Evolutionary conservation across 2,797 vertebrate genomes (phyloP).

Genomic region (Pygocentrus nattereri): DNA sequence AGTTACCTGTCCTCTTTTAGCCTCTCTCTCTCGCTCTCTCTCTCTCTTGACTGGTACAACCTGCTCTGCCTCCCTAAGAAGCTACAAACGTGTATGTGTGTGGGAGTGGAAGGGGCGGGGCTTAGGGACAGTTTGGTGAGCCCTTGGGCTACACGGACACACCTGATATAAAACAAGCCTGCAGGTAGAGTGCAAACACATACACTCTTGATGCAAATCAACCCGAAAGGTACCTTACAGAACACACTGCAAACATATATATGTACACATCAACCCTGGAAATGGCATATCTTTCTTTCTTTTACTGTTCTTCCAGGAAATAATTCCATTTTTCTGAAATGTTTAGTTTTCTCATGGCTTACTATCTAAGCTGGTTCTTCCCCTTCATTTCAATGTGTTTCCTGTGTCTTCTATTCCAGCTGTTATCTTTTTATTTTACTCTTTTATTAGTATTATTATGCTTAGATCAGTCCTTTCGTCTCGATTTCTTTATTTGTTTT

Average conservation of each 20-base stretch:
- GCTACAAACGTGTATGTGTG: constrained; percentile 2
- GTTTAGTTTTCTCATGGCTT: background rate
- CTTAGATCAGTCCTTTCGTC: no score
- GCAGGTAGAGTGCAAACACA: constrained; percentile 23
- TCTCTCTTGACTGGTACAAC: constrained; percentile 14
- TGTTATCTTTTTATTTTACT: no score
- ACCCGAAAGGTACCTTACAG: background rate
- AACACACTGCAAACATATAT: background rate
- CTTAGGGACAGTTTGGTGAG: constrained; percentile 40
- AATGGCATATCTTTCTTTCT: no score
- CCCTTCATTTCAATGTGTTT: no score
- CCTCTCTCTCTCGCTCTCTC: background rate
- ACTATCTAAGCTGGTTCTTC: no score
- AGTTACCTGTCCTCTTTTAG: constrained; percentile 21
- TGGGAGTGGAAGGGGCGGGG: constrained; percentile 32
- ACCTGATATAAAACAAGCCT: constrained; percentile 45
- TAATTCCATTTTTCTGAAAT: no score
- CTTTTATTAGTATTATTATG: no score
- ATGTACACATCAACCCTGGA: background rate
- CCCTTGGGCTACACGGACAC: constrained; percentile 41
- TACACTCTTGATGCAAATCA: background rate
- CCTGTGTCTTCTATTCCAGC: no score
- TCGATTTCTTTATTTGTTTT: no score
- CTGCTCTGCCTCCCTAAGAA: constrained; percentile 25
- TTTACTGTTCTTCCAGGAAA: no score